Percentiles rank a stretch among this genome's conserved stretches.
Conservation (phyloP, 1,140 invertebrate species). For the Nephila pilipes region DNA sequence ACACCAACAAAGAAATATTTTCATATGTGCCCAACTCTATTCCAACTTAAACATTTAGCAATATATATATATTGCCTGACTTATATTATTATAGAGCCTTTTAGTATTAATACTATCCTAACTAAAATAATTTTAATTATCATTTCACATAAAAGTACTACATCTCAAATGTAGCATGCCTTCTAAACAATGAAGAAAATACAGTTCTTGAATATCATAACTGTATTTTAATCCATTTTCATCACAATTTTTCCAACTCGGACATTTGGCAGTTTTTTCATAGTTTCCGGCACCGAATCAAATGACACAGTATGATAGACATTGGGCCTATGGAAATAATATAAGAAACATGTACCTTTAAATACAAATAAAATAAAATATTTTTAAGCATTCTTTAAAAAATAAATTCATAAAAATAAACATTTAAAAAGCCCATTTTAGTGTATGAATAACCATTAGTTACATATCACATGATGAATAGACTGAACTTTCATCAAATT, state of each 20-base stretch:
- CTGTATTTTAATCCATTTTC: constrained; percentile 77
- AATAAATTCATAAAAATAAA: neutral
- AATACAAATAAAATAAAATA: neutral
- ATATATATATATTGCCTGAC: neutral
- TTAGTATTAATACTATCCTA: constrained; percentile 23
- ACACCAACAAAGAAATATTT: neutral
- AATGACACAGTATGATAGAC: constrained; percentile 80
- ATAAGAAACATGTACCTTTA: neutral
- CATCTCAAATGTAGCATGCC: constrained; percentile 33
- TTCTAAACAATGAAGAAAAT: neutral
- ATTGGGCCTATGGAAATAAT: constrained; percentile 80
- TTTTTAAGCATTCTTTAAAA: neutral
- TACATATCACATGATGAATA: too few relatives aligned
- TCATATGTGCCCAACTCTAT: neutral
- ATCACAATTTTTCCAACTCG: constrained; percentile 81
- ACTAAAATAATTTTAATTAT: constrained; percentile 15
- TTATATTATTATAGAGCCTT: neutral
- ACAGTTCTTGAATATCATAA: neutral
- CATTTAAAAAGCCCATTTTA: too few relatives aligned
- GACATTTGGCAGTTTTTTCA: constrained; percentile 79
- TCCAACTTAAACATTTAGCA: neutral
- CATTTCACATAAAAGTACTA: constrained; percentile 32
- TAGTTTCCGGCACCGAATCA: constrained; percentile 79
- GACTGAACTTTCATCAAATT: too few relatives aligned
- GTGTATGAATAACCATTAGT: too few relatives aligned